Evolutionary conservation across 2,113 vertebrate species (phyloP), one percentile per base, ranked within the genome.

Genomic region (Cyrtonyx montezumae): DNA sequence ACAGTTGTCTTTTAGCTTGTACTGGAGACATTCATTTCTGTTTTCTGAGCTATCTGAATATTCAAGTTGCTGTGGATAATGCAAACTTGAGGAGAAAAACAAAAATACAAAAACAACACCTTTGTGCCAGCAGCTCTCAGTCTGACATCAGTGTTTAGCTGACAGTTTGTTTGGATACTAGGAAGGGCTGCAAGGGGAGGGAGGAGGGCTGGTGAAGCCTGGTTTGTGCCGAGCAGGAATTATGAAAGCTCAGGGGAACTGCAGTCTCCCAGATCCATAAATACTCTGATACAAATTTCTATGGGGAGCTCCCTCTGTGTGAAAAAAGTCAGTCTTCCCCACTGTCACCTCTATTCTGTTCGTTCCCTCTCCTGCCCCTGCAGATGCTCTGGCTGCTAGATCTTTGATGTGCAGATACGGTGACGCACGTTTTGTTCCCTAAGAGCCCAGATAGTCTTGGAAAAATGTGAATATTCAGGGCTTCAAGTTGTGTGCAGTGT

Each of bases 401-500:
- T 18, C 94, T 96, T 95, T 95, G 89, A 92, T 92, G 95, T 95
- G 95, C 88, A 87, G 92, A 88, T 84, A 3, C 15, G 30, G 92
- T 90, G 94, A 91, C 19, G 36, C 66, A 49, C 0, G 36, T 76
- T 87, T 58, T 58, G 8, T 61, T 93, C 86, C 86, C 86, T 79
- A 67, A n/a, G 84, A 81, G 74, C 56, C 83, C 0, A 18, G 15
- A 6, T 67, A 13, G n/a, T n/a, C 93, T 81, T 45, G 92, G 77
- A 86, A 59, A 3, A 13, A 48, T 30, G 79, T 13, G 90, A 68
- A 82, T 81, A 48, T 84, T 91, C 84, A 37, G 66, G 37, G 19
- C 69, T 90, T 53, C 1, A 4, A 23, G 14, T 32, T 8, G 36
- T 37, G 11, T 46, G 59, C 42, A 14, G 14, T 32, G 61, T 6